A percentile compares a stretch with the other conserved stretches of the same genome.
These are phyloP conservation scores for Loxodonta africana DNA, from an alignment of 2,113 vertebrate species.

Conservation along the genomic window DNA sequence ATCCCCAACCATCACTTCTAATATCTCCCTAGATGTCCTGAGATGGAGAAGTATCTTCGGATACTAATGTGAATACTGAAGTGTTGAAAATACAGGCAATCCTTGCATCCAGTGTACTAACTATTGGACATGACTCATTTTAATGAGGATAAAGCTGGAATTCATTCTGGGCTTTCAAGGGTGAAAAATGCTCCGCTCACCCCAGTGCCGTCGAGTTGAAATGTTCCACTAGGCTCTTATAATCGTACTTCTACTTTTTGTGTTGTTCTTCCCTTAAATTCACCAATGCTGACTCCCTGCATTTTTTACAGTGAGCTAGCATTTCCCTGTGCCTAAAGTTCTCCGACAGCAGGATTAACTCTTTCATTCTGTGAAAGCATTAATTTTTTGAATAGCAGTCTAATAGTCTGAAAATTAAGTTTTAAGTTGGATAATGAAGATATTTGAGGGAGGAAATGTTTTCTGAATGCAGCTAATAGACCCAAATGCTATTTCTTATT, in stretches of 20 bases:
- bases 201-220: not conserved
- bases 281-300: not conserved
- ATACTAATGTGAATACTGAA: not conserved
- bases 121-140: not conserved
- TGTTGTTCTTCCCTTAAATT: constrained; percentile 19
- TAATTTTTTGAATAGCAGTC: not conserved
- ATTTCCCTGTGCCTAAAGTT: not conserved
- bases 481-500: not conserved
- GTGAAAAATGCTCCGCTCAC: not conserved
- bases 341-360: not conserved
- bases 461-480: not conserved
- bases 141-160: not conserved
- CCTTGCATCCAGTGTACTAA: not conserved
- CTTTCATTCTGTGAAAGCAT: not conserved
- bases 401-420: not conserved
- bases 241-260: constrained; percentile 17
- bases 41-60: not conserved
- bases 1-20: not conserved
- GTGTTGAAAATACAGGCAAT: not conserved
- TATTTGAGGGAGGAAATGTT: not conserved
- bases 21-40: not conserved
- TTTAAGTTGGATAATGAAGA: not conserved
- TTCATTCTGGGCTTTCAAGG: not conserved
- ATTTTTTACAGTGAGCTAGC: not conserved
- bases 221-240: not conserved